Base-by-base conservation (phyloP, 2,797 vertebrate genomes). In the Ambastaia sidthimunki region DNA sequence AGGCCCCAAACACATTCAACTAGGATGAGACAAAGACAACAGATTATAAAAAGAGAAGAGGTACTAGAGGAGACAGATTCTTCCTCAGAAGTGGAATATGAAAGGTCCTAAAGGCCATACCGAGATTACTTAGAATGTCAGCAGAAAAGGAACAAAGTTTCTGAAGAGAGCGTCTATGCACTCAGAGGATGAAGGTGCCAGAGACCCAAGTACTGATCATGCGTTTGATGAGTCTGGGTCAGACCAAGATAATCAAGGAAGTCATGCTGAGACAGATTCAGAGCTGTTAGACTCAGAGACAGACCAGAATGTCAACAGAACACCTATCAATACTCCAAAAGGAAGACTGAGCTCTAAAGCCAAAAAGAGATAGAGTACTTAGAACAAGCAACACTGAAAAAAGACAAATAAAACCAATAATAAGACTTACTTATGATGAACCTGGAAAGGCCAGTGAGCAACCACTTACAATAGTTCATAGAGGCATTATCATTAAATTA, bases 401-500 rank as follows among this genome's bases (percentile, higher is more conserved):
- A 37, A 71, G 50, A 34, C 25, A 2, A 19, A 31, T 71, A 54
- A 71, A 71, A 55, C 69, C 69, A 28, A 50, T 71, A 4, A 15
- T 71, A 3, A 71, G 50, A 54, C 50, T 71, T 7, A 71, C 69
- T 0, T 71, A 71, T 57, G 28, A 55, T 71, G 50, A 55, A 1
- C 28, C 28, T 31, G 50, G 69, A 28, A 71, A 54, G 23, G 28
- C 50, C 7, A 54, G 10, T 34, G 69, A 71, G 18, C 69, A 37
- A 28, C 69, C 69, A 15, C 15, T 55, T 37, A 55, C 69, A 11
- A 71, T 71, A 55, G 50, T 71, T 19, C 50, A 57, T 54, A 55
- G 69, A 37, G 69, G 69, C n/a, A 16, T 71, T 3, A 31, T 19
- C 31, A 71, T 71, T 71, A 71, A 21, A 31, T 6, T 71, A 31